These are phyloP conservation scores for Gymnoscopelus microlampas DNA, from an alignment of 2,797 vertebrate genomes.

Conservation along the genomic window DNA sequence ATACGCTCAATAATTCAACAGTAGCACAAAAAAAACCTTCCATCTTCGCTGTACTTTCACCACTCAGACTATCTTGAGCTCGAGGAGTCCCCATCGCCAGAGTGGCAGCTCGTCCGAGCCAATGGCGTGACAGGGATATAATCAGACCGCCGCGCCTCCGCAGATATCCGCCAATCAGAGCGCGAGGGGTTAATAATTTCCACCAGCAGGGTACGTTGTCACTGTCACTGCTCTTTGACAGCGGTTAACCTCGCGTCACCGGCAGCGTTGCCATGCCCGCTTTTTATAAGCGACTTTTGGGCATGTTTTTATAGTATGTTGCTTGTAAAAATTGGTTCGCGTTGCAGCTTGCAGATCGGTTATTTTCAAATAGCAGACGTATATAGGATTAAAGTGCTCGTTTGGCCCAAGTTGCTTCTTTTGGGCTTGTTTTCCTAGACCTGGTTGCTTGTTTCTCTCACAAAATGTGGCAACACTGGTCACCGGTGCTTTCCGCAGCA, in stretches of 20 bases:
- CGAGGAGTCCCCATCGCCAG: constrained; percentile 19
- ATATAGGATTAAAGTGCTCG: too few relatives aligned
- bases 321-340: too few relatives aligned
- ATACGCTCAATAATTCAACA: constrained; percentile 76
- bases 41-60: constrained; percentile 82
- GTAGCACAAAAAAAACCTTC: constrained; percentile 67
- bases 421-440: too few relatives aligned
- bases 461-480: too few relatives aligned
- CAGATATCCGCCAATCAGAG: constrained; percentile 61
- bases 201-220: constrained; percentile 69
- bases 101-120: constrained; percentile 61
- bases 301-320: too few relatives aligned
- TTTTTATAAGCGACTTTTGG: too few relatives aligned
- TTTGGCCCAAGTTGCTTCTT: too few relatives aligned
- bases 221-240: constrained; percentile 65
- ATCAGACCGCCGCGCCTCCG: constrained; percentile 18
- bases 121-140: constrained; percentile 54
- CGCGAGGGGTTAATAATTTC: constrained; percentile 53
- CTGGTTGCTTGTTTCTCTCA: too few relatives aligned
- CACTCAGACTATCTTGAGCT: constrained; percentile 73
- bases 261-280: background rate
- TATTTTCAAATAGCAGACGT: too few relatives aligned
- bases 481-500: too few relatives aligned
- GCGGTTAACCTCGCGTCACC: background rate
- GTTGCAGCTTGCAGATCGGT: too few relatives aligned